Evolutionary conservation across 2,888 invertebrate species (phyloP).

Genomic region (Dasysyrphus albostriatus): DNA sequence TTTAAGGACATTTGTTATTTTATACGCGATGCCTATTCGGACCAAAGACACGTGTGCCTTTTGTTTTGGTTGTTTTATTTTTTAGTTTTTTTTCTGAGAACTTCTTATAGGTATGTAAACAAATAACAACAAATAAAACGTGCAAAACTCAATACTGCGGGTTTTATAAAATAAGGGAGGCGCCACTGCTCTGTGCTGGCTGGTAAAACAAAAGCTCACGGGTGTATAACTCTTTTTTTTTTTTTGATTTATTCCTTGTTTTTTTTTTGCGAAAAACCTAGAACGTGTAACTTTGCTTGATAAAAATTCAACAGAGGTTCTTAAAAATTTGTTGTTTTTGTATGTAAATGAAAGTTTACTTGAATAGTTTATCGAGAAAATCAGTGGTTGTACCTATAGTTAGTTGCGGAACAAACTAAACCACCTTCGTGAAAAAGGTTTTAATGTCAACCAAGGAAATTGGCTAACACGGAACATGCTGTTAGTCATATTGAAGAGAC

Average conservation of each 20-base stretch:
- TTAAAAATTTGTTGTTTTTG: not conserved
- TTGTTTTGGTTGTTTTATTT: not conserved
- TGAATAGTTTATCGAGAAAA: constrained; percentile 46
- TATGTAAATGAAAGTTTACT: constrained; percentile 40
- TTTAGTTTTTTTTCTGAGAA: constrained; percentile 7
- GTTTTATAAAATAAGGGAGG: constrained; percentile 30
- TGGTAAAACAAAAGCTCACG: constrained; percentile 22
- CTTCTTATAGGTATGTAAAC: constrained; percentile 31
- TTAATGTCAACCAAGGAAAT: constrained; percentile 50
- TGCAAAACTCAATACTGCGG: constrained; percentile 53
- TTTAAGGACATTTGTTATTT: constrained; percentile 28
- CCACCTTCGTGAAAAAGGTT: constrained; percentile 28
- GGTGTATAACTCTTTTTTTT: constrained; percentile 32
- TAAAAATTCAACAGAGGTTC: constrained; percentile 39
- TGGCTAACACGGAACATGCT: not conserved
- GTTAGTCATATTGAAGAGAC: not conserved
- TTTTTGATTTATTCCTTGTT: constrained; percentile 17
- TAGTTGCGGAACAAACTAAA: constrained; percentile 7
- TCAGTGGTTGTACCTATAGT: constrained; percentile 1
- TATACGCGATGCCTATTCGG: constrained; percentile 40
- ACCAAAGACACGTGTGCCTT: constrained; percentile 47
- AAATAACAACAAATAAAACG: constrained; percentile 44
- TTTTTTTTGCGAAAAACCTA: constrained; percentile 15
- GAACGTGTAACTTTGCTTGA: constrained; percentile 37
- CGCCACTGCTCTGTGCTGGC: constrained; percentile 6